These are phyloP conservation scores for Rhynchopsitta pachyrhyncha DNA, from an alignment of 2,113 vertebrate species.

Conservation along the genomic window DNA sequence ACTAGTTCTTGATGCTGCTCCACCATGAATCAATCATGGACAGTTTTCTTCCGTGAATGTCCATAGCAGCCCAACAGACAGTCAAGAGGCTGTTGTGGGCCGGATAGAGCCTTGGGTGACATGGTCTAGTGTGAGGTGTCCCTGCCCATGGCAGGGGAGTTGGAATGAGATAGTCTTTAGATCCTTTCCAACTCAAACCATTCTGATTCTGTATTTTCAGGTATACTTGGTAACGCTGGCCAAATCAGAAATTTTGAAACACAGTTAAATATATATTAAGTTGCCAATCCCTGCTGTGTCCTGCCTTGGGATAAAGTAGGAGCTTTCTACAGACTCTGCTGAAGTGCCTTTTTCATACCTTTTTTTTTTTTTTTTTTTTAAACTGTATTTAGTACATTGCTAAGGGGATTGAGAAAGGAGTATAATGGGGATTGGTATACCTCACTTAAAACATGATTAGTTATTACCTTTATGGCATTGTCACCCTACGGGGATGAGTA, in stretches of 20 bases:
- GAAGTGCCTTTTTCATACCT: constrained; percentile 43
- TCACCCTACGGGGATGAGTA: constrained; percentile 38
- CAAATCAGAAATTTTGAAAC: background rate
- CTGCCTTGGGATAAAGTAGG: constrained; percentile 20
- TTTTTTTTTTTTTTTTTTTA: background rate
- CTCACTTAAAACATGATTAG: constrained; percentile 41
- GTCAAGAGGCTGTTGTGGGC: background rate
- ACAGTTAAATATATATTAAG: background rate
- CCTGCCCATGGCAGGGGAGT: background rate
- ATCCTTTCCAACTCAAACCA: background rate
- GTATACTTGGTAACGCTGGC: background rate
- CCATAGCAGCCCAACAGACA: background rate
- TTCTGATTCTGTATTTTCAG: background rate
- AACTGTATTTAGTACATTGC: constrained; percentile 3
- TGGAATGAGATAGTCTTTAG: background rate
- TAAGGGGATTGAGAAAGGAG: constrained; percentile 59
- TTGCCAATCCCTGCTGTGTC: background rate
- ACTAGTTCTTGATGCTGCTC: background rate
- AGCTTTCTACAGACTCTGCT: constrained; percentile 38
- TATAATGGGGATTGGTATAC: constrained; percentile 63
- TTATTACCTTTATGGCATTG: background rate
- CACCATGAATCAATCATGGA: background rate
- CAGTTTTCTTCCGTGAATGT: background rate
- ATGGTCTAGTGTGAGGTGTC: background rate
- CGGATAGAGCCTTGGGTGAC: background rate